These are phyloP conservation scores for Triplophysa siluroides DNA, from an alignment of 2,113 vertebrate species.

Conservation along the genomic window DNA sequence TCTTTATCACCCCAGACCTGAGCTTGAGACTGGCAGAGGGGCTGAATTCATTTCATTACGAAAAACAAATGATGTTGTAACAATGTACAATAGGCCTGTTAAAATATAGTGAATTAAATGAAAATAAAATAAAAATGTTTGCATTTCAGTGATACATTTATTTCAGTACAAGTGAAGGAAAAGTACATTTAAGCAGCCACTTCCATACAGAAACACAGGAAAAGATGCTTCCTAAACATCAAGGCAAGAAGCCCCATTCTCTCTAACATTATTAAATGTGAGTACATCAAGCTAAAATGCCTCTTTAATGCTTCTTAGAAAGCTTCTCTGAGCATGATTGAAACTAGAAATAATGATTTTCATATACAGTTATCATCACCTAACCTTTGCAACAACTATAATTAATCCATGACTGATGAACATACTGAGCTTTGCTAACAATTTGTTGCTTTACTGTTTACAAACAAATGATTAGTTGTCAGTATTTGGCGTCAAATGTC, in stretches of 20 bases:
- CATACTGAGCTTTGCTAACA: not conserved
- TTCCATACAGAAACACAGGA: no score
- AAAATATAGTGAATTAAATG: not conserved
- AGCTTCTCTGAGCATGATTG: not conserved
- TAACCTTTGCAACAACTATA: not conserved
- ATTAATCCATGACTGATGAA: not conserved
- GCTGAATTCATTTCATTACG: no score
- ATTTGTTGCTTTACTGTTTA: not conserved
- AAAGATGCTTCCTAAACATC: not conserved
- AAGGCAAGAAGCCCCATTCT: not conserved
- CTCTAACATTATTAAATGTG: not conserved
- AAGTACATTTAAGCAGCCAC: no score
- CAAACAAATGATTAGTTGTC: no score
- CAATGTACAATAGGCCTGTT: not conserved
- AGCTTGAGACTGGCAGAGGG: no score
- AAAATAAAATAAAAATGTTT: not conserved
- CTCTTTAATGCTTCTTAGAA: not conserved
- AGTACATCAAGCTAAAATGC: not conserved
- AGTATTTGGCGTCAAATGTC: no score
- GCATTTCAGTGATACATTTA: not conserved
- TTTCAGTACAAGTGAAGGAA: not conserved
- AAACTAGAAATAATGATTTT: not conserved
- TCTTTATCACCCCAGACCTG: no score
- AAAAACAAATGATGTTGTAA: no score
- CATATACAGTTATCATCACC: not conserved